Evolutionary conservation across 2,113 vertebrate species (phyloP).

Genomic region (Halcyon malimbica): DNA sequence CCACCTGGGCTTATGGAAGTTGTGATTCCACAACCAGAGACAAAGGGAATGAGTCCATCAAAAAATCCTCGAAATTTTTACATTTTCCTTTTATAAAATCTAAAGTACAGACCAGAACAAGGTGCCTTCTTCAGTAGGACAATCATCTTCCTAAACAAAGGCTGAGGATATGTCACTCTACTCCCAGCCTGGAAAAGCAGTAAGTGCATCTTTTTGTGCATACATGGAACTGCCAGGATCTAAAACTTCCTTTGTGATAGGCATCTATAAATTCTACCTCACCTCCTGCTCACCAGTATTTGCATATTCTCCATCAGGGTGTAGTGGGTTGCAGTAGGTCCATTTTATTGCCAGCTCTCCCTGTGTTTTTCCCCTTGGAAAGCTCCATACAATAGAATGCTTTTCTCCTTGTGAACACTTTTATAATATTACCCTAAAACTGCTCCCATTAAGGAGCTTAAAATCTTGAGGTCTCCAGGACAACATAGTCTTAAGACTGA

Average conservation of each 20-base stretch:
- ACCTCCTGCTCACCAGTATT: not conserved
- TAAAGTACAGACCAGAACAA: not conserved
- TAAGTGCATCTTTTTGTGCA: not conserved
- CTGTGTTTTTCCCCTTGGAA: not conserved
- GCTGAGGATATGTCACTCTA: accelerated
- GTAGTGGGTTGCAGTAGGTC: not conserved
- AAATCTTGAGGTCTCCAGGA: not conserved
- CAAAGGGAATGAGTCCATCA: not conserved
- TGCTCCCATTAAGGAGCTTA: not conserved
- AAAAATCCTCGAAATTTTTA: not conserved
- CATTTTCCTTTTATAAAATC: not conserved
- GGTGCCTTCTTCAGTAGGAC: not conserved
- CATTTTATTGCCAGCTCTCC: not conserved
- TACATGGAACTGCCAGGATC: not conserved
- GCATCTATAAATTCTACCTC: not conserved
- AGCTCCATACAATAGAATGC: not conserved
- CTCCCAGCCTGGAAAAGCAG: not conserved
- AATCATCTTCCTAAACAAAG: not conserved
- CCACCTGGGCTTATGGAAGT: not conserved
- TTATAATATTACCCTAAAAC: not conserved
- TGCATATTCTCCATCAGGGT: not conserved
- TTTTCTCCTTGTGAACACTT: not conserved
- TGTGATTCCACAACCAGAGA: not conserved
- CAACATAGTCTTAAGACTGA: not conserved
- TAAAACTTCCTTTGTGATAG: not conserved